Conservation (phyloP, 2,888 invertebrate genomes). For the Phania funesta region DNA sequence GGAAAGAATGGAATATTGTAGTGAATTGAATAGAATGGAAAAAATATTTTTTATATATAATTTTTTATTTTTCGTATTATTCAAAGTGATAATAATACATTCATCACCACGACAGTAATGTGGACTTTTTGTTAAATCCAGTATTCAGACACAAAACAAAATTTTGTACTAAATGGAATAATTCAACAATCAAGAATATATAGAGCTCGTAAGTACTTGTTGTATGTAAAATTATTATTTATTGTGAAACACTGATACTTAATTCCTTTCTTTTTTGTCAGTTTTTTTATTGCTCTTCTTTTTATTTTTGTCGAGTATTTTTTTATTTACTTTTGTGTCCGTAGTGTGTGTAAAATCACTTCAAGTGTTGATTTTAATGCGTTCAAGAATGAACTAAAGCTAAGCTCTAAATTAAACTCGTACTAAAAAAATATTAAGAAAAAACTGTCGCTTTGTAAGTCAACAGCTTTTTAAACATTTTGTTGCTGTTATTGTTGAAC, state of each 20-base stretch:
- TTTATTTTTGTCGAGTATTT: slow-evolving; percentile 17
- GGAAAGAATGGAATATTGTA: neutral
- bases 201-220: neutral
- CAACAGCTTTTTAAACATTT: slow-evolving; percentile 30
- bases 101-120: no score
- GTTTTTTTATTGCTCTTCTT: slow-evolving; percentile 5
- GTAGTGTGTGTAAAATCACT: slow-evolving; percentile 37
- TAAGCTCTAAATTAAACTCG: slow-evolving; percentile 34
- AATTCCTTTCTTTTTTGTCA: slow-evolving; percentile 7
- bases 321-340: neutral
- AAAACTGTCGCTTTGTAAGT: slow-evolving; percentile 43
- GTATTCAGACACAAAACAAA: neutral
- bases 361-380: slow-evolving; percentile 66
- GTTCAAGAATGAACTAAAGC: slow-evolving; percentile 64
- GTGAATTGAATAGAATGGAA: neutral
- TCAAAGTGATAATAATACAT: slow-evolving; percentile 15
- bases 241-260: slow-evolving; percentile 29
- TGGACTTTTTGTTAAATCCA: neutral
- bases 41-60: slow-evolving; percentile 1
- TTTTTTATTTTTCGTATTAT: slow-evolving; percentile 25
- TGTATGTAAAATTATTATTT: slow-evolving; percentile 6
- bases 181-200: slow-evolving; percentile 8
- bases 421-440: slow-evolving; percentile 43
- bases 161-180: slow-evolving; percentile 5
- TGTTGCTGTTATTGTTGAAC: slow-evolving; percentile 11